These are phyloP conservation scores for Lemur catta DNA, from an alignment of 2,797 vertebrate species.

Conservation along the genomic window DNA sequence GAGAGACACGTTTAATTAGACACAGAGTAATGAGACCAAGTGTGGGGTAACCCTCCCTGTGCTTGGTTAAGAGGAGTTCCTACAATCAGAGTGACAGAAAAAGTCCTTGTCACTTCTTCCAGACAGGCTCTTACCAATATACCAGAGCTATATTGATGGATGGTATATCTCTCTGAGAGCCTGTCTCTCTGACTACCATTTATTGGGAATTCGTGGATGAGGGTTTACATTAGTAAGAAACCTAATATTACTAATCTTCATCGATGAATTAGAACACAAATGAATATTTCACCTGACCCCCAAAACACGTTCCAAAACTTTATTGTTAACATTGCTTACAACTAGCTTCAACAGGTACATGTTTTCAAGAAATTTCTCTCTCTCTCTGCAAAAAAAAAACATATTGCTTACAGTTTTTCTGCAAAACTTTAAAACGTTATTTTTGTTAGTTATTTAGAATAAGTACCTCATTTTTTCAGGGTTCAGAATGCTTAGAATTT, in stretches of 20 bases:
- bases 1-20: background rate
- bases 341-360: background rate
- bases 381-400: background rate
- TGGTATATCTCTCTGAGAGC: background rate
- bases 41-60: background rate
- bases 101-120: background rate
- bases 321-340: background rate
- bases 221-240: background rate
- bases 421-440: background rate
- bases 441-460: slow-evolving; percentile 35
- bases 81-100: background rate
- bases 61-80: background rate
- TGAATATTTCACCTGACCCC: background rate
- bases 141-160: background rate
- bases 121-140: background rate
- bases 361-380: background rate
- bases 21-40: background rate
- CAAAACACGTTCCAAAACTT: background rate
- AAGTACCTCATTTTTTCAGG: background rate
- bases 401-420: background rate
- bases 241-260: background rate
- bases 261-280: background rate
- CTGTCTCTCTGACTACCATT: background rate
- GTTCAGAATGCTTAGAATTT: slow-evolving; percentile 35
- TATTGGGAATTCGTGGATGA: background rate